Base-by-base conservation (phyloP, 1,140 invertebrate species). In the Cydia fagiglandana region DNA sequence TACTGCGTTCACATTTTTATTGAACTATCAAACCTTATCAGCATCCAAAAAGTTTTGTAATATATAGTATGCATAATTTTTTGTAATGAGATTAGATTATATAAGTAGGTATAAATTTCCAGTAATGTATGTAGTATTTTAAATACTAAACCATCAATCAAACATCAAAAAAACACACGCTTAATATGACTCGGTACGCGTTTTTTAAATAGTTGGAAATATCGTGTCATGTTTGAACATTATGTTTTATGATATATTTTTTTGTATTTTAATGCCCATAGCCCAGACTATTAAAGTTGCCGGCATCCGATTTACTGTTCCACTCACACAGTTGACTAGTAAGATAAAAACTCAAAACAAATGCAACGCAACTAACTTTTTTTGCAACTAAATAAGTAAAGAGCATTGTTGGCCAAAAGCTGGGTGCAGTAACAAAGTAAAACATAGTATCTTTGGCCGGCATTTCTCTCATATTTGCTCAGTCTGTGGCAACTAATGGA, bases 401-500 rank as follows among this genome's bases (percentile, higher is more conserved):
- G 9, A 61, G 56, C 10, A 61, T 61, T 61, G 56, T 47, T 61
- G 53, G 56, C 64, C 78, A 79, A 84, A 79, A 78, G 80, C 74
- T 77, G 78, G 78, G 73, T 79, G 77, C 79, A 84, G 83, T 81
- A 87, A 83, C 80, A 78, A 81, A 86, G 80, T 74, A 75, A 79
- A 79, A 77, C 78, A 56, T 17, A 75, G 79, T 75, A 75, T 84
- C 80, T 83, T 77, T 84, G 81, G 81, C 83, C 81, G 80, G 76
- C 80, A 85, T 83, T 89, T 80, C 74, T 84, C 74, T 77, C 86
- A 79, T 83, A 85, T 90, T 90, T 90, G 87, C 76, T 80, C 80
- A 80, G 85, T 84, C 83, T 82, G 81, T 81, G 80, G 85, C 80
- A 80, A 83, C 88, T 90, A 90, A 90, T 90, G 88, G 88, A 88